phyloP scores from a whole-genome alignment of 2,797 vertebrate genomes.

The Mus spretus region DNA sequence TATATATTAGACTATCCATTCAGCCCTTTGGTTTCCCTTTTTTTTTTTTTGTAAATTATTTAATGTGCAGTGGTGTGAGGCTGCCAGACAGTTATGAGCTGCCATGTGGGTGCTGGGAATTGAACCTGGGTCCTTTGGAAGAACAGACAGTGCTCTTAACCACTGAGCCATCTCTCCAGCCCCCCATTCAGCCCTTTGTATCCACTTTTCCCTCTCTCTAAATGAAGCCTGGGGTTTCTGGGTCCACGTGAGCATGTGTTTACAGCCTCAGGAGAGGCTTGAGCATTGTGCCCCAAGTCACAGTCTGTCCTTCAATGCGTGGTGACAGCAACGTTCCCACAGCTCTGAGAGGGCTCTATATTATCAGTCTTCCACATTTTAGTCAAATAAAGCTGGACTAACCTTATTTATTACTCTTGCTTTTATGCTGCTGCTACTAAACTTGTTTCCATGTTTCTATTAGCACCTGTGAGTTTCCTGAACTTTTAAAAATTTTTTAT shows the following conservation, averaged over 20 bases:
- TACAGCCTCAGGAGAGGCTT: neutral
- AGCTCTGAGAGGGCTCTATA: neutral
- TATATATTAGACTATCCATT: neutral
- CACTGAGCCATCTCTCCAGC: too few relatives aligned
- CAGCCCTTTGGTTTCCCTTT: too few relatives aligned
- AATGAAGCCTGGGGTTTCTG: neutral
- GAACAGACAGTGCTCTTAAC: too few relatives aligned
- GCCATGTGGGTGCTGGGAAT: too few relatives aligned
- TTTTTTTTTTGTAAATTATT: too few relatives aligned
- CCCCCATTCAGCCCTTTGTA: neutral
- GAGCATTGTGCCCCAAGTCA: neutral
- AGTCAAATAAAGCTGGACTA: neutral
- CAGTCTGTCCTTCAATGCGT: neutral
- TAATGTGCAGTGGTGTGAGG: too few relatives aligned
- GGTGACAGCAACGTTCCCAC: neutral
- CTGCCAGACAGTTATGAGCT: too few relatives aligned
- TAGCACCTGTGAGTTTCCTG: conserved; percentile 7
- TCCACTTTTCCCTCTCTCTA: neutral
- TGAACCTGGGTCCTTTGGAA: too few relatives aligned
- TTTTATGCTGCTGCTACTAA: neutral
- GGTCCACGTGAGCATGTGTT: neutral
- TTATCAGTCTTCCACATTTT: neutral
- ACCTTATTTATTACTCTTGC: neutral
- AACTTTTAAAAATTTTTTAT: neutral
- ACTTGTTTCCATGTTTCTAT: neutral